phyloP scores from a whole-genome alignment of 2,797 vertebrate species.

The Paratrypauchen microcephalus region DNA sequence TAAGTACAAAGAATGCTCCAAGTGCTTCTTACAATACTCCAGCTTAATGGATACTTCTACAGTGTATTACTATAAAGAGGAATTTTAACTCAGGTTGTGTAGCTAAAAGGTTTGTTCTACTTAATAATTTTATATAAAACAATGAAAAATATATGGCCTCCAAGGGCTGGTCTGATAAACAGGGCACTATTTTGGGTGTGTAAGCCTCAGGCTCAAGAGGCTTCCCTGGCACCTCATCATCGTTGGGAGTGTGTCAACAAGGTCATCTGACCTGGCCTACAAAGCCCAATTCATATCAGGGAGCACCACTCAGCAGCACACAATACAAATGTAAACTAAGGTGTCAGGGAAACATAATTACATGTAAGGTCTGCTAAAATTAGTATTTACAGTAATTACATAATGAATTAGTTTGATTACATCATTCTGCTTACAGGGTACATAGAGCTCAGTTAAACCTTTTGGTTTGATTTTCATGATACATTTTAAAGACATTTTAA shows the following conservation, averaged over 20 bases:
- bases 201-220: conserved; percentile 31
- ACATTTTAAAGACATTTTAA: neutral
- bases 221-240: conserved; percentile 42
- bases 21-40: neutral
- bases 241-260: conserved; percentile 56
- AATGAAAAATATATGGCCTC: neutral
- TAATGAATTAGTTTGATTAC: neutral
- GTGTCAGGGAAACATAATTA: neutral
- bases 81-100: neutral
- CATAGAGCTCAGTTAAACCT: neutral
- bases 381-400: neutral
- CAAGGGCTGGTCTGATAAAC: neutral
- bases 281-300: conserved; percentile 65
- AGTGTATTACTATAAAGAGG: neutral
- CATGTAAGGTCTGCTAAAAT: neutral
- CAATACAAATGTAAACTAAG: conserved; percentile 4
- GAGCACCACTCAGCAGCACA: conserved; percentile 53
- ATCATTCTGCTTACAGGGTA: neutral
- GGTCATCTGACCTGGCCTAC: conserved; percentile 65
- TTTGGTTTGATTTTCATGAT: no score
- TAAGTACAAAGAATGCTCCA: neutral
- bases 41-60: neutral
- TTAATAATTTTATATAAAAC: neutral
- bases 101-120: neutral
- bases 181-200: conserved; percentile 24